These are phyloP conservation scores for Murina feae DNA, from an alignment of 2,113 vertebrate genomes.

Conservation along the genomic window DNA sequence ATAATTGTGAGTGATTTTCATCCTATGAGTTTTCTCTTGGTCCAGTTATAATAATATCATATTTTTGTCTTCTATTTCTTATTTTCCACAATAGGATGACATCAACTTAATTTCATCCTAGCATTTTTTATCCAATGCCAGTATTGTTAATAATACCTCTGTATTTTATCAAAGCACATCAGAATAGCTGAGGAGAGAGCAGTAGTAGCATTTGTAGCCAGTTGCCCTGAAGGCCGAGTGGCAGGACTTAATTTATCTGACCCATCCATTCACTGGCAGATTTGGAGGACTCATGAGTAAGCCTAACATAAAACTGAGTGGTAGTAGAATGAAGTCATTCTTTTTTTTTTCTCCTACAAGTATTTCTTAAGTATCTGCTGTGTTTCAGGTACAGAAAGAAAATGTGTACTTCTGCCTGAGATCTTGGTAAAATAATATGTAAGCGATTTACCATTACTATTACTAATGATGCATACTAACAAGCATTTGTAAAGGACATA, in stretches of 20 bases:
- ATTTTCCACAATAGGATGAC: not conserved
- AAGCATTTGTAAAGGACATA: not conserved
- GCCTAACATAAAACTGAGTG: too few species aligned
- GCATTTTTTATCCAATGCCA: not conserved
- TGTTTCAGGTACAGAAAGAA: not conserved
- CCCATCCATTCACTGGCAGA: rapidly evolving
- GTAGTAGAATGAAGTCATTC: not conserved
- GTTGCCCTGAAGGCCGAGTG: not conserved
- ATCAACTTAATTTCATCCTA: not conserved
- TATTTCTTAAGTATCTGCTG: not conserved
- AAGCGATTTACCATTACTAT: not conserved
- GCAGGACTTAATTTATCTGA: not conserved
- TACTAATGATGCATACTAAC: not conserved
- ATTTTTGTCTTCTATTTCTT: not conserved
- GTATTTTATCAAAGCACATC: not conserved
- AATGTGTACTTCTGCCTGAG: not conserved
- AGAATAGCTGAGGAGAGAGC: not conserved
- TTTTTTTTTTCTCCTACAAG: not conserved
- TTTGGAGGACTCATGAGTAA: not conserved
- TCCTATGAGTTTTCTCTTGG: not conserved
- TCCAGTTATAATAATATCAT: not conserved
- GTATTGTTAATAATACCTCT: not conserved
- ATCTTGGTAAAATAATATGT: not conserved
- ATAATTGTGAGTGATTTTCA: not conserved
- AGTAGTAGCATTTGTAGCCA: not conserved